Evolutionary conservation across 2,888 invertebrate genomes (phyloP), one percentile per base, ranked within the genome.

Genomic region (Chromoteleia sp.): DNA sequence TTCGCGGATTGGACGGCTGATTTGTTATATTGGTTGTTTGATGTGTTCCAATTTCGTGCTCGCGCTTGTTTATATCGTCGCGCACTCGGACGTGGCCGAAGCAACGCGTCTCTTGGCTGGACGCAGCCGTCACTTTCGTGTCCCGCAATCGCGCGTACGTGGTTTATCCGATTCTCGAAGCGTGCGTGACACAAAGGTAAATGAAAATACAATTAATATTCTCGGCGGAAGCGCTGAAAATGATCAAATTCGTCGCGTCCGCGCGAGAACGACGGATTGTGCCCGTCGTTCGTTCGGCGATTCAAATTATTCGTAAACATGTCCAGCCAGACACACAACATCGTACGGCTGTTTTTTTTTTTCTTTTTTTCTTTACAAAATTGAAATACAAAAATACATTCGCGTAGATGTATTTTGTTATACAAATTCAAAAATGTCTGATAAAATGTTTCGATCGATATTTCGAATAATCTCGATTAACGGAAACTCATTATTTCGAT

Each of bases 11-110:
- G 77, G 56, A 61, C 63, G 61, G 54, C 45, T 59, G 59, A 77
- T 77, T 77, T 70, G 76, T 68, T 68, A 68, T 76, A 76, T 76
- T 76, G 58, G 54, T 70, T 70, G 68, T 61, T 77, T 63, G 68
- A 77, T 70, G 33, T 70, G 70, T 63, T 77, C 71, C 71, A 78
- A 71, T 78, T 78, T 71, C 43, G 29, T 48, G 21, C 45, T 25
- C 41, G 70, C 54, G 63, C 65, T 58, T 73, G 58, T 65, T 71
- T 58, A 33, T 63, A 39, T 71, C 61, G 61, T 56, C 63, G 39
- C 63, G 29, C 30, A 10, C 56, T 50, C 43, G 25, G 19, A 54
- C 54, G 54, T 15, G 8, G 17, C 39, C 30, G 17, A 54, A 65
- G 25, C 48, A 65, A 65, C 36, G 19, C 43, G 30, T 75, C 39